phyloP scores from a whole-genome alignment of 2,113 vertebrate species.

The Stictonetta naevosa region DNA sequence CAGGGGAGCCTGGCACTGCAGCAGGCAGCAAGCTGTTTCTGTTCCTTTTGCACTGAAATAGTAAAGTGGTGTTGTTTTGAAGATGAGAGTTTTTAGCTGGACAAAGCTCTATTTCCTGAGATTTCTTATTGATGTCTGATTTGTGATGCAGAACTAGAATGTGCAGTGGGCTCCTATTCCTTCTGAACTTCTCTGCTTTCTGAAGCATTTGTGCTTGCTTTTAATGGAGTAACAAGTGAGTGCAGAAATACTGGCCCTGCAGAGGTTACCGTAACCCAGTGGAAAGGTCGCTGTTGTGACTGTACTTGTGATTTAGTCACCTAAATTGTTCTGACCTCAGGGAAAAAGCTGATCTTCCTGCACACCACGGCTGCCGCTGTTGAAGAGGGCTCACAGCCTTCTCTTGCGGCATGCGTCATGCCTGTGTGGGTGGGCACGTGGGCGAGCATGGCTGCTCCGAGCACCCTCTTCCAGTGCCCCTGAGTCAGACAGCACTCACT shows the following conservation, averaged over 20 bases:
- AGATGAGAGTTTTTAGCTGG: not conserved
- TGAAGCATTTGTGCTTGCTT: not conserved
- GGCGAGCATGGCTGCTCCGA: not conserved
- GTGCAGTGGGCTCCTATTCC: not conserved
- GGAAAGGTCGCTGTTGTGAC: not conserved
- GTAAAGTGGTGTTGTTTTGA: not conserved
- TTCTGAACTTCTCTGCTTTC: not conserved
- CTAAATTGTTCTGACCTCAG: not conserved
- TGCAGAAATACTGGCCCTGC: not conserved
- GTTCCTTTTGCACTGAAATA: not conserved
- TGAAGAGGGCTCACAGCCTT: not conserved
- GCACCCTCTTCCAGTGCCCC: not conserved
- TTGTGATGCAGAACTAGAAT: not conserved
- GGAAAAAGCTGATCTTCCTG: not conserved
- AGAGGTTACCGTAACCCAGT: not conserved
- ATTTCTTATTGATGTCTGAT: not conserved
- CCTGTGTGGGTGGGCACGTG: not conserved
- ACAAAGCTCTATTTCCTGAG: not conserved
- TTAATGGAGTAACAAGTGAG: not conserved
- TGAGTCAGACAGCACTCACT: not conserved
- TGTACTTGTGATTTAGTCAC: not conserved
- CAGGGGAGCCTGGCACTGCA: not conserved
- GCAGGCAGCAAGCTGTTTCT: accelerated
- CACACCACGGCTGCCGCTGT: not conserved
- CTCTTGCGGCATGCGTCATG: not conserved